A percentile compares a stretch with the other conserved stretches of the same genome.
Evolutionary conservation across 2,113 vertebrate genomes (phyloP).

Genomic region (Neodon shergylaensis): DNA sequence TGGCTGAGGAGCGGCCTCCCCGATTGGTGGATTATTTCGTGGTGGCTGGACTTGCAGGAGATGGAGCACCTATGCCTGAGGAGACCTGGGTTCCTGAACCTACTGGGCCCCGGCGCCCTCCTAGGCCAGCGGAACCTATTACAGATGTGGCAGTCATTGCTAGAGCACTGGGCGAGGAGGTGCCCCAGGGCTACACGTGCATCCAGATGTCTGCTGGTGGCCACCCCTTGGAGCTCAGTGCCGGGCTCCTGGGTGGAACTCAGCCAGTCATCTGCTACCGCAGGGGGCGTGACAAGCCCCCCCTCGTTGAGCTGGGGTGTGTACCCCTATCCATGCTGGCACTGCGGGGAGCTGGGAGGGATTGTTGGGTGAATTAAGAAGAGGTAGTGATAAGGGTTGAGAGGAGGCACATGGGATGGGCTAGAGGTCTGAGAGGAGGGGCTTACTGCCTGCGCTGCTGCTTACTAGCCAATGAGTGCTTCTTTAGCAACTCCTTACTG

Average conservation of each 20-base stretch:
- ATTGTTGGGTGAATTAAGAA: background rate
- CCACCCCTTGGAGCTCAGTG: slow-evolving; percentile 93
- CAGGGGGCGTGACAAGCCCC: slow-evolving; percentile 91
- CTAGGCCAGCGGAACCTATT: slow-evolving; percentile 90
- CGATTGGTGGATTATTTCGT: slow-evolving; percentile 98
- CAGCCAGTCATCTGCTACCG: slow-evolving; percentile 96
- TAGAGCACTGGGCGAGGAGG: slow-evolving; percentile 93
- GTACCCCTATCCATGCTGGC: slow-evolving; percentile 44
- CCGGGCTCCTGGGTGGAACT: slow-evolving; percentile 93
- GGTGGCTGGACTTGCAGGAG: slow-evolving; percentile 90
- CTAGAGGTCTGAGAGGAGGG: background rate
- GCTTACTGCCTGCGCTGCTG: background rate
- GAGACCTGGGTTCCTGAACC: slow-evolving; percentile 89
- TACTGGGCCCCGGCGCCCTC: slow-evolving; percentile 76
- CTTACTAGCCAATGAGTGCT: background rate
- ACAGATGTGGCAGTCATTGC: slow-evolving; percentile 94
- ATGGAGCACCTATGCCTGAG: slow-evolving; percentile 77
- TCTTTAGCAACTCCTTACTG: background rate
- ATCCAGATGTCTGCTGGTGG: slow-evolving; percentile 92
- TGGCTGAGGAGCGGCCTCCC: slow-evolving; percentile 95
- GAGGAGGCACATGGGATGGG: background rate
- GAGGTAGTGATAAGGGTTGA: background rate
- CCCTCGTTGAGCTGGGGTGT: slow-evolving; percentile 94
- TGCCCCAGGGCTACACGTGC: slow-evolving; percentile 97
- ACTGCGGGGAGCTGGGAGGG: background rate